Evolutionary conservation across 23 tunicate species (phyloP).

Genomic region (Clavelina lepadiformis): DNA sequence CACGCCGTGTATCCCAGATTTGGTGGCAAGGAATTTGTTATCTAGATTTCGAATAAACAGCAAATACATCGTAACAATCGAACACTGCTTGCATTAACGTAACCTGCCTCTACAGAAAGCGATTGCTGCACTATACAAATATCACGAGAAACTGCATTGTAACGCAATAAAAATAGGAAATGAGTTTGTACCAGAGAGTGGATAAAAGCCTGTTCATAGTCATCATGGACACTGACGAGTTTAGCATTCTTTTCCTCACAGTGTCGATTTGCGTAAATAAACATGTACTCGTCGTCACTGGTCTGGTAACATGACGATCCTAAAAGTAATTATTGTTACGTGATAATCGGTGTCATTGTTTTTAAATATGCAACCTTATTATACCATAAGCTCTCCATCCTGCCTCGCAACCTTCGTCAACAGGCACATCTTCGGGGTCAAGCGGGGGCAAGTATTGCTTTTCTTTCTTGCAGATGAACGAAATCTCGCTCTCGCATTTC

Average conservation of each 20-base stretch:
- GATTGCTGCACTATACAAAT: too few relatives aligned
- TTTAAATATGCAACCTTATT: neutral
- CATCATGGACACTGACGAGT: slow-evolving; percentile 64
- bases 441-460: slow-evolving; percentile 64
- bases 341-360: neutral
- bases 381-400: slow-evolving; percentile 85
- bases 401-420: slow-evolving; percentile 83
- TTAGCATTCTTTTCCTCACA: slow-evolving; percentile 67
- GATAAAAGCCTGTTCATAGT: slow-evolving; percentile 69
- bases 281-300: slow-evolving; percentile 52
- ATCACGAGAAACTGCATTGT: too few relatives aligned
- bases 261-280: slow-evolving; percentile 42
- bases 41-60: slow-evolving; percentile 46
- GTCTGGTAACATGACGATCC: slow-evolving; percentile 82
- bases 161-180: too few relatives aligned
- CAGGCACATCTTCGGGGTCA: slow-evolving; percentile 13
- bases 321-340: neutral
- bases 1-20: slow-evolving; percentile 82
- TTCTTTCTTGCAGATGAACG: slow-evolving; percentile 83
- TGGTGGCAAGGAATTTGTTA: slow-evolving; percentile 42
- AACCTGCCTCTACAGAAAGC: too few relatives aligned
- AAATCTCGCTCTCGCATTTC: slow-evolving; percentile 33
- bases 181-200: slow-evolving; percentile 79
- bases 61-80: too few relatives aligned
- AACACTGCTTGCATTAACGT: too few relatives aligned